These are phyloP conservation scores for Zenarchopterus dispar DNA, from an alignment of 2,797 vertebrate genomes.

Conservation along the genomic window DNA sequence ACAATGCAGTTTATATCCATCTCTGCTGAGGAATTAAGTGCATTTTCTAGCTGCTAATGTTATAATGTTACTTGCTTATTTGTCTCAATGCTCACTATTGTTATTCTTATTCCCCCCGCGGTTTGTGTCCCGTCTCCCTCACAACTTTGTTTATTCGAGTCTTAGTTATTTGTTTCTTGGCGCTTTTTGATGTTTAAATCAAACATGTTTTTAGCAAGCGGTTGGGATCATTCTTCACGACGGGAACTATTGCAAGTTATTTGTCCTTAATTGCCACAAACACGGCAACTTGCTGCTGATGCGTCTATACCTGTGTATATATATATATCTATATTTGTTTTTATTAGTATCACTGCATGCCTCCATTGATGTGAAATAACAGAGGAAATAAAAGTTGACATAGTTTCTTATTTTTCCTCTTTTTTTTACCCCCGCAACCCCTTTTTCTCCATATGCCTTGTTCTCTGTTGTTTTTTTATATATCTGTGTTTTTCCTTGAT, in stretches of 20 bases:
- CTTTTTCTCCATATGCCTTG: constrained; percentile 51
- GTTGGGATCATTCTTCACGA: constrained; percentile 74
- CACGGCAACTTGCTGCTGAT: constrained; percentile 63
- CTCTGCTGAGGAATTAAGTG: constrained; percentile 84
- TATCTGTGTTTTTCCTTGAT: constrained; percentile 79
- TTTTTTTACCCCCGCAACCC: constrained; percentile 46
- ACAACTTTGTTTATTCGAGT: constrained; percentile 74
- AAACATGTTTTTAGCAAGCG: constrained; percentile 80
- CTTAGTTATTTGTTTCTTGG: constrained; percentile 68
- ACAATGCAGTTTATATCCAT: constrained; percentile 85
- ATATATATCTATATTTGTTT: constrained; percentile 71
- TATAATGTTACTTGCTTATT: constrained; percentile 80
- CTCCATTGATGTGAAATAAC: constrained; percentile 85
- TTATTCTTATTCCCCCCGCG: constrained; percentile 60
- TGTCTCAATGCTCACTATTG: constrained; percentile 69
- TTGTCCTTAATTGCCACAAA: constrained; percentile 86
- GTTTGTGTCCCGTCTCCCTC: constrained; percentile 45
- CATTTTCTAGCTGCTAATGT: constrained; percentile 84
- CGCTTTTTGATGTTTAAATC: constrained; percentile 79
- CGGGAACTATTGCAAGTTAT: constrained; percentile 76
- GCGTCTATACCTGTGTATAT: constrained; percentile 72
- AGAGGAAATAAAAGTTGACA: constrained; percentile 85
- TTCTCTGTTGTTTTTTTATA: constrained; percentile 80
- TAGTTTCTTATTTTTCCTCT: constrained; percentile 72
- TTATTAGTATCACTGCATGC: constrained; percentile 79